Conservation (phyloP, 2,888 invertebrate genomes). For the Allophyes oxyacanthae region DNA sequence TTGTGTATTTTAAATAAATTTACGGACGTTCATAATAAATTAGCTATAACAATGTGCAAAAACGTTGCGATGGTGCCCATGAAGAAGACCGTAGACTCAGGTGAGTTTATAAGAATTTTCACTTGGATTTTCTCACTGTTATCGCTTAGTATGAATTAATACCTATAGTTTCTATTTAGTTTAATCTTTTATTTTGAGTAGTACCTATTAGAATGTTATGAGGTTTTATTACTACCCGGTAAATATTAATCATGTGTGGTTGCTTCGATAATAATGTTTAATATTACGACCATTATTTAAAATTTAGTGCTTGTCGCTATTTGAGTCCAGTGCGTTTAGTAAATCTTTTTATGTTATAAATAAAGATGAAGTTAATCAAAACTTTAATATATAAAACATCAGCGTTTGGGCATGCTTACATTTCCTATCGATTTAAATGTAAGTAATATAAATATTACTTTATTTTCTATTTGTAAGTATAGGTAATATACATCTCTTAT, state of each 20-base stretch:
- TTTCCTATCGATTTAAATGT: conserved; percentile 46
- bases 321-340: background rate
- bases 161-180: conserved; percentile 3
- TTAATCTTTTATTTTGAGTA: background rate
- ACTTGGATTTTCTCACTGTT: conserved; percentile 11
- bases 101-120: conserved; percentile 64
- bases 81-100: conserved; percentile 71
- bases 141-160: conserved; percentile 16
- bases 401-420: conserved; percentile 27
- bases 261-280: conserved; percentile 5
- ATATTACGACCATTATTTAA: background rate
- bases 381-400: conserved; percentile 23
- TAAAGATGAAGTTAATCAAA: conserved; percentile 29
- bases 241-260: conserved; percentile 21
- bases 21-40: conserved; percentile 48
- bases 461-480: no score
- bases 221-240: conserved; percentile 17
- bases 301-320: background rate
- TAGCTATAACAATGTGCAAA: conserved; percentile 73
- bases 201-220: background rate
- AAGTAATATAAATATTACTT: conserved; percentile 25
- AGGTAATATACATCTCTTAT: no score
- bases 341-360: conserved; percentile 1
- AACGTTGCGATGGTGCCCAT: conserved; percentile 76
- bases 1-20: conserved; percentile 8